phyloP scores from a whole-genome alignment of 2,113 vertebrate genomes.

The Nycticryphes semicollaris region DNA sequence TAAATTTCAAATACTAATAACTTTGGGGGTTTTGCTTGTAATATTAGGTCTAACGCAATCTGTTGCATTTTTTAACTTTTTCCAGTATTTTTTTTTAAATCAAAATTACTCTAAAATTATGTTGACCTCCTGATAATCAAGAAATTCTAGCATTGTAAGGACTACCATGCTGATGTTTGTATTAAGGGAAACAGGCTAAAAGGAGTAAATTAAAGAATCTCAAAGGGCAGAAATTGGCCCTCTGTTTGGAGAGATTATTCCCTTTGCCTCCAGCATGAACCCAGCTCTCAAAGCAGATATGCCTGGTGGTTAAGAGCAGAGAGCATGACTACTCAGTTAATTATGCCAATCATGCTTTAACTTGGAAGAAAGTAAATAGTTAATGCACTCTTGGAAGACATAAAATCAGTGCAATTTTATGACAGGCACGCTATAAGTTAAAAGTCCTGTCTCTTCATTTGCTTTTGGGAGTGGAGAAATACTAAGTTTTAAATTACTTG shows the following conservation, averaged over 20 bases:
- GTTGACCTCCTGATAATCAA: not conserved
- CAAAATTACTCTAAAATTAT: too few relatives aligned
- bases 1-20: not conserved
- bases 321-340: not conserved
- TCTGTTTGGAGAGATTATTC: not conserved
- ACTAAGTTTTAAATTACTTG: not conserved
- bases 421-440: not conserved
- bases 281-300: not conserved
- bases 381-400: not conserved
- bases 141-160: not conserved
- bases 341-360: not conserved
- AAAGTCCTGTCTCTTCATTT: not conserved
- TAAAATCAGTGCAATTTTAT: not conserved
- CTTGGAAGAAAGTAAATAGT: not conserved
- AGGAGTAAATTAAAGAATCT: not conserved
- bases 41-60: not conserved
- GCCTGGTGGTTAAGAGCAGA: not conserved
- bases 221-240: not conserved
- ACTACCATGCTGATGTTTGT: not conserved
- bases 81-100: not conserved
- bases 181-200: not conserved
- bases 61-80: not conserved
- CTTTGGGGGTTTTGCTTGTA: not conserved
- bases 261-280: not conserved
- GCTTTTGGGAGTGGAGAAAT: not conserved